Evolutionary conservation across 2,797 vertebrate genomes (phyloP).

Genomic region (Alcedo atthis): DNA sequence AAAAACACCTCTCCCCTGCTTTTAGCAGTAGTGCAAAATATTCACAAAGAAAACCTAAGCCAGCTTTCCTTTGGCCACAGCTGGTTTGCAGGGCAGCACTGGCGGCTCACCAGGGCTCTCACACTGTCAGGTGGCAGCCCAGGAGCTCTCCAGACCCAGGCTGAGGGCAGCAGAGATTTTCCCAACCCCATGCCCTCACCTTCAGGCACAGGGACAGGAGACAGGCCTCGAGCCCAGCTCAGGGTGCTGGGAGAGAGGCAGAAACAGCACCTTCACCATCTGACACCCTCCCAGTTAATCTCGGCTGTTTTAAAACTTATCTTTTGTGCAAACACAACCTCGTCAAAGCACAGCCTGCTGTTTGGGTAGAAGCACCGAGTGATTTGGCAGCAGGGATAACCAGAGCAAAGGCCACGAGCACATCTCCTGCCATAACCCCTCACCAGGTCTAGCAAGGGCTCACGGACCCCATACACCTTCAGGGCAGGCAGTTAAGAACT

Average conservation of each 20-base stretch:
- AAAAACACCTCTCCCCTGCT: background rate
- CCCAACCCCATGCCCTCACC: background rate
- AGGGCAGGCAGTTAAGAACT: background rate
- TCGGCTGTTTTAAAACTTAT: background rate
- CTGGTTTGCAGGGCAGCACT: background rate
- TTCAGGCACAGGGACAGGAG: background rate
- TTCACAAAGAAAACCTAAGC: background rate
- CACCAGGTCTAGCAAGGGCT: background rate
- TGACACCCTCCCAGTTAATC: background rate
- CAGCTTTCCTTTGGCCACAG: background rate
- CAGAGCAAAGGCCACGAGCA: background rate
- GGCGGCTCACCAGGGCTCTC: background rate
- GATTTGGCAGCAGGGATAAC: background rate
- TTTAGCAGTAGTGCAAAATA: background rate
- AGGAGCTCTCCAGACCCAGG: background rate
- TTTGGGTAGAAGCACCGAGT: background rate
- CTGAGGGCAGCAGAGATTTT: background rate
- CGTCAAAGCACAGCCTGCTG: accelerated
- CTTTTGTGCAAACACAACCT: background rate
- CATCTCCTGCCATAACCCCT: background rate
- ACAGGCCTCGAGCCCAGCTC: accelerated
- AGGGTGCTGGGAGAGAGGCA: background rate
- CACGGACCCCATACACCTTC: accelerated
- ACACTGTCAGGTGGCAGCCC: background rate
- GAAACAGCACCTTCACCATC: background rate